These are phyloP conservation scores for Caenorhabditis elegans DNA, from an alignment of 1,140 invertebrate species.

Conservation along the genomic window WBcel235 BX284605.5:6109501-6110000, in stretches of 20 bases:
- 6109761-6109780: slow-evolving; percentile 52
- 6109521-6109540: background rate
- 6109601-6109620: slow-evolving; percentile 43
- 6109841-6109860: slow-evolving; percentile 53
- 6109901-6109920: slow-evolving; percentile 58
- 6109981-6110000: slow-evolving; percentile 53
- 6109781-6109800: slow-evolving; percentile 44
- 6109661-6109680: slow-evolving; percentile 57
- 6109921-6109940: slow-evolving; percentile 58
- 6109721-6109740: slow-evolving; percentile 28
- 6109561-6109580: background rate
- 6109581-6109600: slow-evolving; percentile 41
- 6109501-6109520: slow-evolving; percentile 23
- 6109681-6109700: slow-evolving; percentile 49
- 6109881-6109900: slow-evolving; percentile 56
- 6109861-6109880: slow-evolving; percentile 58
- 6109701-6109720: slow-evolving; percentile 33
- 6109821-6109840: slow-evolving; percentile 53
- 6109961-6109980: slow-evolving; percentile 48
- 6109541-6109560: background rate
- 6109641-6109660: slow-evolving; percentile 52
- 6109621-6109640: slow-evolving; percentile 49
- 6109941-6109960: slow-evolving; percentile 56
- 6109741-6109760: slow-evolving; percentile 54
- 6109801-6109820: slow-evolving; percentile 48